Percentiles rank a stretch among this genome's conserved stretches.
phyloP scores from a whole-genome alignment of 2,797 vertebrate species.

The Scolopax bukidnonensis region DNA sequence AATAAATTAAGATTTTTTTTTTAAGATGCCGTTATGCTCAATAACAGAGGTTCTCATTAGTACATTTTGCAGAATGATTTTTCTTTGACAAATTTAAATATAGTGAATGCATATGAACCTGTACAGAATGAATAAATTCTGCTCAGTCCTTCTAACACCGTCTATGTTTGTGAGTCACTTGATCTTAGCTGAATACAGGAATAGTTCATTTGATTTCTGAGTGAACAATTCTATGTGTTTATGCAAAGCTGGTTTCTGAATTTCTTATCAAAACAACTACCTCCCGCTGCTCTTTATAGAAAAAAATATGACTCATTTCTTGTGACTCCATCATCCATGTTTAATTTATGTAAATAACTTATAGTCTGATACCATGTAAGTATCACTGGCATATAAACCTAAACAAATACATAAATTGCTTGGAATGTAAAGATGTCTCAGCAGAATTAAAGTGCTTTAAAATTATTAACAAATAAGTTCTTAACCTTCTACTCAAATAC shows the following conservation, averaged over 20 bases:
- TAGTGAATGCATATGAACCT: neutral
- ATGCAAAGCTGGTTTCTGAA: neutral
- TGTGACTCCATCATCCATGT: neutral
- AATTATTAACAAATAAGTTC: neutral
- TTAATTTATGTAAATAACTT: slow-evolving; percentile 6
- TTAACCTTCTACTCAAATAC: neutral
- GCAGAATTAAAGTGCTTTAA: neutral
- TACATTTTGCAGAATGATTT: neutral
- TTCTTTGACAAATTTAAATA: neutral
- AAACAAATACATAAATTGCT: neutral
- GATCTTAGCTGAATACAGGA: neutral
- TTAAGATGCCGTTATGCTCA: neutral
- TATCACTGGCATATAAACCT: neutral
- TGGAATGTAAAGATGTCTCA: neutral
- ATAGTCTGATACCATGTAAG: neutral
- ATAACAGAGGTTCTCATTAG: neutral
- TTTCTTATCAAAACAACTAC: neutral
- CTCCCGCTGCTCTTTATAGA: neutral
- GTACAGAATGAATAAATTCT: neutral
- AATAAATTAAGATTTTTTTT: neutral
- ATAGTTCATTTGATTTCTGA: neutral
- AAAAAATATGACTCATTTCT: neutral
- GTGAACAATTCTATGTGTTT: neutral
- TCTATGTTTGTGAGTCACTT: neutral
- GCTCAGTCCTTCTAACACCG: neutral